These are phyloP conservation scores for Myotis planiceps DNA, from an alignment of 2,797 vertebrate genomes.

Conservation along the genomic window DNA sequence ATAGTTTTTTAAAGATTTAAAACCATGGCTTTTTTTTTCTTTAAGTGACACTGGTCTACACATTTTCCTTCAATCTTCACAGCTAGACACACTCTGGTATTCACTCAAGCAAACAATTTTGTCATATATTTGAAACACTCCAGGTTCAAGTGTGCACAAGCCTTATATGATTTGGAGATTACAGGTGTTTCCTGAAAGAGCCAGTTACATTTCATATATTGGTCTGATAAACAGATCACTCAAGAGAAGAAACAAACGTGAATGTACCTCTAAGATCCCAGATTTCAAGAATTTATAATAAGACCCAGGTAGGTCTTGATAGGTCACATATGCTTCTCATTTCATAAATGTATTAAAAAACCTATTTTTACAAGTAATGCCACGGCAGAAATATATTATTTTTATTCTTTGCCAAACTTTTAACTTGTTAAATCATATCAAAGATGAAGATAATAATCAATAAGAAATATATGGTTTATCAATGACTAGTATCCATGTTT, in stretches of 20 bases:
- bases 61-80: background rate
- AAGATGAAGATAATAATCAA: background rate
- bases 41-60: background rate
- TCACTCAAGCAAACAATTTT: conserved; percentile 11
- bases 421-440: background rate
- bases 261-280: background rate
- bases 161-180: background rate
- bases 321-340: background rate
- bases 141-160: background rate
- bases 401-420: background rate
- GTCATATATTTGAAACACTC: background rate
- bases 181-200: conserved; percentile 23
- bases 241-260: background rate
- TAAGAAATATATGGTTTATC: background rate
- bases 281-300: background rate
- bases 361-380: background rate
- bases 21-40: background rate
- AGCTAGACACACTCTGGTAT: background rate
- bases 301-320: background rate
- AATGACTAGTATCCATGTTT: background rate
- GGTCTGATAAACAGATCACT: background rate
- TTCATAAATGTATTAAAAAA: background rate
- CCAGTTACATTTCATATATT: background rate
- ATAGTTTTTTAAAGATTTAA: background rate
- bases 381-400: background rate